A percentile compares a stretch with the other conserved stretches of the same genome.
Conservation (phyloP, 2,888 invertebrate genomes). For the Dryocosmus kuriphilus region DNA sequence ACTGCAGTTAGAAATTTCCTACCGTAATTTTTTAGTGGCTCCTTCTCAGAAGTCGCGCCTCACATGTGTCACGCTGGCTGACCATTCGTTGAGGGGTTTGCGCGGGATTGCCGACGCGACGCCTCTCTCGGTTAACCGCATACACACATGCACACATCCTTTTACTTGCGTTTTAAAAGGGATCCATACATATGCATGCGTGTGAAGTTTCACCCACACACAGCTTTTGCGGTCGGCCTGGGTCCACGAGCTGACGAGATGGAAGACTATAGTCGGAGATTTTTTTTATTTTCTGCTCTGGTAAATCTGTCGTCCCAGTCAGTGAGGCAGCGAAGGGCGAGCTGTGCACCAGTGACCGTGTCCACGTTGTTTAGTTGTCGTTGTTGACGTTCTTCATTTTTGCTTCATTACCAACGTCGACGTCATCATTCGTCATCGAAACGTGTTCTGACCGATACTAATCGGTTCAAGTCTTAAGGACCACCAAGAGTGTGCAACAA, state of each 20-base stretch:
- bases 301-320: slow-evolving; percentile 77
- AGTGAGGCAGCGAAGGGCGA: slow-evolving; percentile 75
- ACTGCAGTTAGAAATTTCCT: neutral
- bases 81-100: slow-evolving; percentile 50
- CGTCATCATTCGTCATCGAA: slow-evolving; percentile 16
- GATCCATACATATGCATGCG: neutral
- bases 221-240: slow-evolving; percentile 19
- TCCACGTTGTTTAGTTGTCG: slow-evolving; percentile 62
- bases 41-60: slow-evolving; percentile 49
- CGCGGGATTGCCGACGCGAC: slow-evolving; percentile 37
- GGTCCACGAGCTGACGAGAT: slow-evolving; percentile 45
- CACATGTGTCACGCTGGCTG: slow-evolving; percentile 47
- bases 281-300: slow-evolving; percentile 77
- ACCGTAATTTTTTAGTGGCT: slow-evolving; percentile 23
- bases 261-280: slow-evolving; percentile 65
- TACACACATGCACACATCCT: slow-evolving; percentile 38
- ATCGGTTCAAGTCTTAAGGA: neutral
- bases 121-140: slow-evolving; percentile 47
- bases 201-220: slow-evolving; percentile 33
- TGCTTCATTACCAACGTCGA: slow-evolving; percentile 7
- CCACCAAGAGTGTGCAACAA: slow-evolving; percentile 14
- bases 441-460: neutral
- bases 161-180: slow-evolving; percentile 39
- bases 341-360: slow-evolving; percentile 72
- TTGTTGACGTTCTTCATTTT: slow-evolving; percentile 58